A percentile compares a stretch with the other conserved stretches of the same genome.
These are phyloP conservation scores for Synergus gifuensis DNA, from an alignment of 2,888 invertebrate genomes.

Conservation along the genomic window DNA sequence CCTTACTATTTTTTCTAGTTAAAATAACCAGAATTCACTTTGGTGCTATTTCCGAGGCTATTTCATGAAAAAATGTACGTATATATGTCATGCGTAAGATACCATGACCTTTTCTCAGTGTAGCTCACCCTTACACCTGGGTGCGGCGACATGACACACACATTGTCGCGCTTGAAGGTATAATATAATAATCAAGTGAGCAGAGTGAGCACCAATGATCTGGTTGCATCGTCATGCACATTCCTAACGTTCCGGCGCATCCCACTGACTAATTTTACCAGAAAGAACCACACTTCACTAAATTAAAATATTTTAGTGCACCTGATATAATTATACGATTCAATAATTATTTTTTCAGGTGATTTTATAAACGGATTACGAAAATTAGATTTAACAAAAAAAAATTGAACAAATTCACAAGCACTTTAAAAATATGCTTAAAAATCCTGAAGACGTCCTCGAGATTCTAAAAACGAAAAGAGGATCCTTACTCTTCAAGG, in stretches of 20 bases:
- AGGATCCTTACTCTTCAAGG: slow-evolving; percentile 44
- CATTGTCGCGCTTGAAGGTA: slow-evolving; percentile 48
- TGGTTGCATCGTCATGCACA: slow-evolving; percentile 58
- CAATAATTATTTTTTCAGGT: not conserved
- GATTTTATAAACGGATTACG: not conserved
- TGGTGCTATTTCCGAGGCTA: too few relatives aligned
- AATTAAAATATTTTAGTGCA: not conserved
- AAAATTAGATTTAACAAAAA: not conserved
- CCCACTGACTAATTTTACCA: slow-evolving; percentile 48
- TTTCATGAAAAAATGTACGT: too few relatives aligned
- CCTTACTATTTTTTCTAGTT: too few relatives aligned
- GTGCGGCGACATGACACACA: slow-evolving; percentile 55
- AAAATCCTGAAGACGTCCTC: not conserved
- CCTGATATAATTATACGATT: not conserved
- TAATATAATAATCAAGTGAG: slow-evolving; percentile 57
- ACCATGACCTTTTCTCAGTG: slow-evolving; percentile 21
- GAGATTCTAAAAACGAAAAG: slow-evolving; percentile 39
- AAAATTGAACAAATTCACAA: not conserved
- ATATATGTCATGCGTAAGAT: slow-evolving; percentile 6
- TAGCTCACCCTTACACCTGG: slow-evolving; percentile 43
- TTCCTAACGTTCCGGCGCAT: slow-evolving; percentile 60
- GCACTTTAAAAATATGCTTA: too few relatives aligned
- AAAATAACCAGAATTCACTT: too few relatives aligned
- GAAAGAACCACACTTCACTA: not conserved
- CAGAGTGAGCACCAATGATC: slow-evolving; percentile 55